These are phyloP conservation scores for Brotula barbata DNA, from an alignment of 2,797 vertebrate genomes.

Conservation along the genomic window DNA sequence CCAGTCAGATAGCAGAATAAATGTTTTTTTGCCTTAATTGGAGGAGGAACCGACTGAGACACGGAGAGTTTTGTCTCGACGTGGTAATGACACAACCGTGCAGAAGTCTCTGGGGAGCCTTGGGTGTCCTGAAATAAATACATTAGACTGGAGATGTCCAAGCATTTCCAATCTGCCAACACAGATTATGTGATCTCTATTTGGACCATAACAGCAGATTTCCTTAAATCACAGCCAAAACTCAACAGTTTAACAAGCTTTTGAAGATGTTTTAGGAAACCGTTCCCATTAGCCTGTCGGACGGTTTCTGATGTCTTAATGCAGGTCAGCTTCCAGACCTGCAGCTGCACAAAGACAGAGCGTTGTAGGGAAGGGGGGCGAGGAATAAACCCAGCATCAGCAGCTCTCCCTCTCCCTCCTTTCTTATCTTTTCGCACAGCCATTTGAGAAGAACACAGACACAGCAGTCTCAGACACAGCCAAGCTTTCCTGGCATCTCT, in stretches of 20 bases:
- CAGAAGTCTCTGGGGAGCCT: slow-evolving; percentile 2
- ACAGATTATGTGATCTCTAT: slow-evolving; percentile 75
- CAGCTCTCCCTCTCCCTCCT: slow-evolving; percentile 62
- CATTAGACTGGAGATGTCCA: slow-evolving; percentile 56
- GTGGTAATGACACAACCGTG: background rate
- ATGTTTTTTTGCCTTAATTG: no score
- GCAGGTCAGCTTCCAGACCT: slow-evolving; percentile 74
- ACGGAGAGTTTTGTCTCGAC: background rate
- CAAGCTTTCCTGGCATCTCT: slow-evolving; percentile 71
- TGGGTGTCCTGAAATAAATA: slow-evolving; percentile 26
- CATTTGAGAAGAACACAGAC: slow-evolving; percentile 67
- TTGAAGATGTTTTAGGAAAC: slow-evolving; percentile 72
- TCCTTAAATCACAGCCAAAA: slow-evolving; percentile 76
- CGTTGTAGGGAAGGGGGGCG: slow-evolving; percentile 22
- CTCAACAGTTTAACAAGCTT: slow-evolving; percentile 71
- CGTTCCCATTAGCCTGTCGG: slow-evolving; percentile 69
- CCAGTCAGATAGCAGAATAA: no score
- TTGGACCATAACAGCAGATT: slow-evolving; percentile 74
- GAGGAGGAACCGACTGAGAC: background rate
- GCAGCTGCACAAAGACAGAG: slow-evolving; percentile 69
- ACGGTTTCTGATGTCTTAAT: slow-evolving; percentile 77
- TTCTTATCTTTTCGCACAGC: slow-evolving; percentile 77
- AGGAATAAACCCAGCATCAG: slow-evolving; percentile 68
- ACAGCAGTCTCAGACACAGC: slow-evolving; percentile 53
- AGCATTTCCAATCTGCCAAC: slow-evolving; percentile 70